phyloP scores from a whole-genome alignment of 2,888 invertebrate species.

The Stenurella melanura region DNA sequence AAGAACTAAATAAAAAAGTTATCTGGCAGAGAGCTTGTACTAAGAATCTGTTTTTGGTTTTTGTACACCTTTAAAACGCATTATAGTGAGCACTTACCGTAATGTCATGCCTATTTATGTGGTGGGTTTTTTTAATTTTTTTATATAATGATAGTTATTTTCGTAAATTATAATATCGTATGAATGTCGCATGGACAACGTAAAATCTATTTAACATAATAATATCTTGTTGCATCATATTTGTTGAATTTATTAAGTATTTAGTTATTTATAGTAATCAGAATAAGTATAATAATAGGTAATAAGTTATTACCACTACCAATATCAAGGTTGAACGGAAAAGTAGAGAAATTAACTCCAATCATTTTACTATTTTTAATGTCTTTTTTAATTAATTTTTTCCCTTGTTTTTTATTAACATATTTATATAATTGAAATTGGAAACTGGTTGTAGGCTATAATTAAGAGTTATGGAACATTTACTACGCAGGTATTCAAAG shows the following conservation, averaged over 20 bases:
- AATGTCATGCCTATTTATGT: too few species aligned
- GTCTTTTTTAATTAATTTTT: not conserved
- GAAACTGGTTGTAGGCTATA: too few species aligned
- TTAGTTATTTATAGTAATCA: not conserved
- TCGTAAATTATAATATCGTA: not conserved
- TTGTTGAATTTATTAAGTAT: not conserved
- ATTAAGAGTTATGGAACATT: too few species aligned
- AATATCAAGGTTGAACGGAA: conserved; percentile 40
- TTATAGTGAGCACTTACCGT: too few species aligned
- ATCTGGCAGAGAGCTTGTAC: too few species aligned
- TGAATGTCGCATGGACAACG: not conserved
- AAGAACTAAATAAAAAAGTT: too few species aligned
- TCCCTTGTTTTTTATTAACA: not conserved
- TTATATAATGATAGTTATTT: not conserved
- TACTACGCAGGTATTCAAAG: too few species aligned
- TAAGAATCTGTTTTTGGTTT: too few species aligned
- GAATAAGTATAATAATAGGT: not conserved
- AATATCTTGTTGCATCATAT: conserved; percentile 3
- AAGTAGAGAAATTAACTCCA: conserved; percentile 34
- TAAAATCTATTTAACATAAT: not conserved
- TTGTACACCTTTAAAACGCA: too few species aligned
- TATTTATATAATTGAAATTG: not conserved
- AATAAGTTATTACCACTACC: conserved; percentile 11
- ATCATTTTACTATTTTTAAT: not conserved
- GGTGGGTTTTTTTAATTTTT: too few species aligned